A percentile compares a stretch with the other conserved stretches of the same genome.
These are phyloP conservation scores for Flexamia atlantica DNA, from an alignment of 2,888 invertebrate species.

Conservation along the genomic window DNA sequence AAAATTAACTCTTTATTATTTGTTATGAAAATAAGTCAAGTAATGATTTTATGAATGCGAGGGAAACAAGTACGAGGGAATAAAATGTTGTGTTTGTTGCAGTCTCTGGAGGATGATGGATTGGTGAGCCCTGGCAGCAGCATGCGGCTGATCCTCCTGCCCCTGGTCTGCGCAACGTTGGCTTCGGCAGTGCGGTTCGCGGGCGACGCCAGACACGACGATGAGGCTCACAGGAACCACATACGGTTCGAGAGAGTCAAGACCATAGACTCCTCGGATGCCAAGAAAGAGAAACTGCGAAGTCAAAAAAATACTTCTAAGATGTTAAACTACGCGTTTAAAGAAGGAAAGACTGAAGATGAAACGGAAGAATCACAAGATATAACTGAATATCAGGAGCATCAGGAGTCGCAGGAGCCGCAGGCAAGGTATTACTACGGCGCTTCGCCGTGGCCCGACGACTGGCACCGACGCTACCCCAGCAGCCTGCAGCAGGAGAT, in stretches of 20 bases:
- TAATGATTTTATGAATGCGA: no score
- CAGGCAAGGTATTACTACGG: constrained; percentile 24
- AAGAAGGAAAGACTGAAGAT: constrained; percentile 48
- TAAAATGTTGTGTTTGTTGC: background rate
- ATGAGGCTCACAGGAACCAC: constrained; percentile 17
- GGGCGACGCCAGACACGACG: constrained; percentile 4
- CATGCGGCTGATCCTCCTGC: constrained; percentile 26
- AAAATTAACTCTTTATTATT: no score
- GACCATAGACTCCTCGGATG: constrained; percentile 32
- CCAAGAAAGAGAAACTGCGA: constrained; percentile 16
- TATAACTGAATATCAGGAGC: background rate
- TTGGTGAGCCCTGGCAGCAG: constrained; percentile 1
- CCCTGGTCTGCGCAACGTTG: constrained; percentile 23
- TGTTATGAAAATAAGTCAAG: no score
- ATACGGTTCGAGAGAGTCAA: constrained; percentile 33
- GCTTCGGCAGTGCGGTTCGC: constrained; percentile 28
- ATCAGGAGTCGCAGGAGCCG: background rate
- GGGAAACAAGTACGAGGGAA: no score
- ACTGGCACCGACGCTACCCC: constrained; percentile 51
- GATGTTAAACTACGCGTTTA: background rate
- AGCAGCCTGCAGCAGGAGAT: constrained; percentile 80
- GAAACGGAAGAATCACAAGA: constrained; percentile 51
- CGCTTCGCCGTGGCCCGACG: constrained; percentile 21
- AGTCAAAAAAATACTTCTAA: constrained; percentile 49
- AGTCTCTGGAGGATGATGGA: constrained; percentile 22